These are phyloP conservation scores for Linyphia triangularis DNA, from an alignment of 2,888 invertebrate species.

Conservation along the genomic window DNA sequence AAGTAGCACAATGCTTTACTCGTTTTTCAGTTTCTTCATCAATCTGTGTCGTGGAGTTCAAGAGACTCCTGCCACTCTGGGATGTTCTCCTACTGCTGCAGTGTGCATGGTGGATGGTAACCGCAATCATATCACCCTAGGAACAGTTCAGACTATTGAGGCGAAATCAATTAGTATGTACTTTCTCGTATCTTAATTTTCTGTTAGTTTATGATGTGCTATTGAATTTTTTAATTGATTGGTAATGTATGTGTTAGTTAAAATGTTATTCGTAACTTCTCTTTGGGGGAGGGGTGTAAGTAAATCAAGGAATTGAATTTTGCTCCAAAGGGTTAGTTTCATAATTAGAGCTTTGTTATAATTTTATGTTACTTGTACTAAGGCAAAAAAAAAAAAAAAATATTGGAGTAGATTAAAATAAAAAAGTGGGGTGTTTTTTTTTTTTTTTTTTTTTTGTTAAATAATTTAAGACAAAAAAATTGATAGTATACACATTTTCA, in stretches of 20 bases:
- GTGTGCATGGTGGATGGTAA: conserved; percentile 39
- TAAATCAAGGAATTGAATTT: too few relatives aligned
- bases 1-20: not conserved
- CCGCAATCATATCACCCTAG: conserved; percentile 18
- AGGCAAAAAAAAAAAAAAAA: not conserved
- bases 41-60: conserved; percentile 67
- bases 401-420: not conserved
- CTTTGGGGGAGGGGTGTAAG: too few relatives aligned
- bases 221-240: too few relatives aligned
- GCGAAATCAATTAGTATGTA: conserved; percentile 46
- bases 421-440: not conserved
- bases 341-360: too few relatives aligned
- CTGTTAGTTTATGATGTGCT: too few relatives aligned
- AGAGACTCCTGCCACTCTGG: not conserved
- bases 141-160: conserved; percentile 53
- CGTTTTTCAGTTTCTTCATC: conserved; percentile 54
- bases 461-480: too few relatives aligned
- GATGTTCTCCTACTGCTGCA: conserved; percentile 53
- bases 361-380: too few relatives aligned
- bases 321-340: too few relatives aligned
- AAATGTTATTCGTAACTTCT: too few relatives aligned
- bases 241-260: too few relatives aligned
- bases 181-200: too few relatives aligned
- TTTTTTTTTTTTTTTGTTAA: not conserved
- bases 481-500: too few relatives aligned